Evolutionary conservation across 2,888 invertebrate genomes (phyloP).

Genomic region (Eilema caniola): DNA sequence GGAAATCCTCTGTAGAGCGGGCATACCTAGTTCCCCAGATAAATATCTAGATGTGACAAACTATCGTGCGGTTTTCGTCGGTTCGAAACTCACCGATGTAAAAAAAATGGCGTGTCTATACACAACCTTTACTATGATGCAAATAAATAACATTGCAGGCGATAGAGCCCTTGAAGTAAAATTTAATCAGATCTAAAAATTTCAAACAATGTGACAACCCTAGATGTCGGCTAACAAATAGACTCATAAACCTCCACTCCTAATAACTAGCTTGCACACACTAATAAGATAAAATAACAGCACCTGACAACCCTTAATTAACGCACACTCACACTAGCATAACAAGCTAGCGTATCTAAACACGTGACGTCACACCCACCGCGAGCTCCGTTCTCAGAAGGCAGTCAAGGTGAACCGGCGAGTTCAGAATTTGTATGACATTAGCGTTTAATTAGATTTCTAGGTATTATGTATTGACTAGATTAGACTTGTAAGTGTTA

Average conservation of each 20-base stretch:
- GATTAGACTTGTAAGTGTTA: not conserved
- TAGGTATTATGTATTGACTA: conserved; percentile 6
- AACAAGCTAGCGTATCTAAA: conserved; percentile 23
- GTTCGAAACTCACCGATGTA: no score
- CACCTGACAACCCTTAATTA: conserved; percentile 19
- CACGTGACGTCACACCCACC: conserved; percentile 12
- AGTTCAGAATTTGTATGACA: conserved; percentile 16
- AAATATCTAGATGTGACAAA: no score
- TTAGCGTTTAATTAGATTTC: conserved; percentile 4
- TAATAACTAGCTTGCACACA: not conserved
- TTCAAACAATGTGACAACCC: not conserved
- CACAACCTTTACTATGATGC: no score
- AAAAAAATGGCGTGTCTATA: no score
- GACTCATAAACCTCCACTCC: not conserved
- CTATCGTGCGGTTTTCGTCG: no score
- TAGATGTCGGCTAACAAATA: not conserved
- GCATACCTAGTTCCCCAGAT: no score
- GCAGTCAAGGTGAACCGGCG: conserved; percentile 47
- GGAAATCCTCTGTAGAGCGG: no score
- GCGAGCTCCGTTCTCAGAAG: conserved; percentile 40
- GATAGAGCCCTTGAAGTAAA: no score
- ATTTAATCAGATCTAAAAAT: not conserved
- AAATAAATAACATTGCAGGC: no score
- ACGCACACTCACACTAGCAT: conserved; percentile 19
- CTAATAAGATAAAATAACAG: conserved; percentile 1